Conservation (phyloP, 2,113 vertebrate genomes). For the Mustela nigripes region DNA sequence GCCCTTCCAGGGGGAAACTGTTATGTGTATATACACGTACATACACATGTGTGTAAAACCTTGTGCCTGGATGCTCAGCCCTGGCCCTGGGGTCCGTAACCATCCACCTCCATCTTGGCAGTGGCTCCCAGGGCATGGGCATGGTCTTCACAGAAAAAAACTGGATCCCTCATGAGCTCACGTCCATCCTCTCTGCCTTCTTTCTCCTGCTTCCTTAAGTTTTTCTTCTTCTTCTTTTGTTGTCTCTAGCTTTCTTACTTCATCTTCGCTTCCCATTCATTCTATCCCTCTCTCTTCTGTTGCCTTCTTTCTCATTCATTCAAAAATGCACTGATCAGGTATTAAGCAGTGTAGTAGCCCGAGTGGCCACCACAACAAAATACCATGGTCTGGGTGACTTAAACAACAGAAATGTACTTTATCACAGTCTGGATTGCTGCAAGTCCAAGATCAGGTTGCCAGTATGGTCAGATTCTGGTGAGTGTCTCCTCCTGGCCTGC, state of each 20-base stretch:
- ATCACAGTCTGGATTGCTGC: neutral
- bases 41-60: neutral
- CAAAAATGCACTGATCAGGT: neutral
- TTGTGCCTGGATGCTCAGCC: neutral
- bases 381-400: neutral
- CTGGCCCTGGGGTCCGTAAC: neutral
- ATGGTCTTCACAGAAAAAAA: neutral
- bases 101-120: neutral
- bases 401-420: slow-evolving; percentile 7
- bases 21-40: neutral
- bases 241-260: slow-evolving; percentile 8
- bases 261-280: neutral
- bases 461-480: neutral
- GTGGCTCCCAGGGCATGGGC: neutral
- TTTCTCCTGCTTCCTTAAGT: neutral
- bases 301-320: slow-evolving; percentile 8
- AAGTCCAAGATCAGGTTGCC: neutral
- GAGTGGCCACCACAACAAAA: neutral
- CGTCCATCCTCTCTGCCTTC: neutral
- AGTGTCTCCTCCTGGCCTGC: neutral
- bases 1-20: neutral
- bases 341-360: neutral
- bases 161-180: neutral
- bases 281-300: neutral
- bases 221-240: slow-evolving; percentile 17